Conservation (phyloP, 2,113 vertebrate genomes). For the Hassar affinis region DNA sequence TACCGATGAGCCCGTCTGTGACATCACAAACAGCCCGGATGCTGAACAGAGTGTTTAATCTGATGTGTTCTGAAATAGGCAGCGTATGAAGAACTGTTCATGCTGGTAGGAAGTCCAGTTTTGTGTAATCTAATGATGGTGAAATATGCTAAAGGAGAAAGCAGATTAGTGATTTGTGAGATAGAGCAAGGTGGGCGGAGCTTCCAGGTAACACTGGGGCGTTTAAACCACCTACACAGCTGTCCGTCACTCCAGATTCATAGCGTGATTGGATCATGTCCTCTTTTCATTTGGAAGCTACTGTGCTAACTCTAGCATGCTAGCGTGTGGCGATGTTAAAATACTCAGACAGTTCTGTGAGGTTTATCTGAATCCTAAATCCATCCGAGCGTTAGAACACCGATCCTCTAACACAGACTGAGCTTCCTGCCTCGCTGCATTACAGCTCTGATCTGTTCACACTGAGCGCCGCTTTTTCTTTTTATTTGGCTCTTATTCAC, state of each 20-base stretch:
- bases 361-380: neutral
- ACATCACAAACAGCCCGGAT: no score
- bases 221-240: neutral
- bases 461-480: neutral
- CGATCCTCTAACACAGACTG: no score
- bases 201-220: neutral
- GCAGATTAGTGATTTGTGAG: no score
- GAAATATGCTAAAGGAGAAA: no score
- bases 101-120: no score
- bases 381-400: neutral
- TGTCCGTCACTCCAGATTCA: neutral
- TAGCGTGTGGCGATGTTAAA: neutral
- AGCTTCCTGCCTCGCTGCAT: neutral
- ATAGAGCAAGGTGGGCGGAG: neutral
- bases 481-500: neutral
- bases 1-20: no score
- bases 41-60: no score
- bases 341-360: no score
- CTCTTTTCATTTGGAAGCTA: neutral
- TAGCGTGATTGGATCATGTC: neutral
- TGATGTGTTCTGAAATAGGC: no score
- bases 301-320: no score
- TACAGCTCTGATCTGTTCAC: neutral
- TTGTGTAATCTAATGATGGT: no score
- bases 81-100: no score